These are phyloP conservation scores for Stegastes partitus DNA, from an alignment of 2,113 vertebrate genomes.

Conservation along the genomic window DNA sequence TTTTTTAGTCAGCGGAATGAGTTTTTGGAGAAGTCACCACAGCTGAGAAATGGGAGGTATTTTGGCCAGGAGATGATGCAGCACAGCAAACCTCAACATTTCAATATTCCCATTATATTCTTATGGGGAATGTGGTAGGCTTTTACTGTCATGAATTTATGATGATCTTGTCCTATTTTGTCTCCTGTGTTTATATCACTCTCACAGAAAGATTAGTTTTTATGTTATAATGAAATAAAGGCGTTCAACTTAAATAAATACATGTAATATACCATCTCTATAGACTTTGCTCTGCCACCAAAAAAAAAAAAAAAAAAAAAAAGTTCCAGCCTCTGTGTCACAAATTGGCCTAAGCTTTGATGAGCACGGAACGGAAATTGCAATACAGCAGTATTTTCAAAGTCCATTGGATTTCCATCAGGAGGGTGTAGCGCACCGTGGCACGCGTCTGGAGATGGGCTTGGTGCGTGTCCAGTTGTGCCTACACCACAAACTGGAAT, in stretches of 20 bases:
- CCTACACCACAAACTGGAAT: constrained; percentile 76
- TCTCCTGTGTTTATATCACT: not conserved
- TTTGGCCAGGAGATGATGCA: constrained; percentile 55
- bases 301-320: constrained; percentile 27
- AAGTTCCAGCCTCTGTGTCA: constrained; percentile 55
- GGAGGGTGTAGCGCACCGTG: constrained; percentile 39
- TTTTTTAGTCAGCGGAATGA: constrained; percentile 62
- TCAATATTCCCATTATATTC: constrained; percentile 59
- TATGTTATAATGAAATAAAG: too few relatives aligned
- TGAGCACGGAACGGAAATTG: constrained; percentile 60
- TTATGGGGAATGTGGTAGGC: constrained; percentile 50
- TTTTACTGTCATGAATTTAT: constrained; percentile 34
- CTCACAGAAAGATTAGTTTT: not conserved
- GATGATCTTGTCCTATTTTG: constrained; percentile 36
- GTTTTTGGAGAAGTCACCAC: constrained; percentile 64
- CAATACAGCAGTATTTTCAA: constrained; percentile 64
- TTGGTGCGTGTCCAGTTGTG: constrained; percentile 62
- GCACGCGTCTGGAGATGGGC: constrained; percentile 64
- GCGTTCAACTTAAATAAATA: not conserved
- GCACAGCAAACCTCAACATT: constrained; percentile 64
- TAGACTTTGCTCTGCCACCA: constrained; percentile 13
- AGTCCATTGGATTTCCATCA: constrained; percentile 53
- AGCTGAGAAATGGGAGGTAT: constrained; percentile 68
- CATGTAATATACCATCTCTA: constrained; percentile 23
- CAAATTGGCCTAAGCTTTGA: constrained; percentile 45